Percentiles rank a stretch among this genome's conserved stretches.
Conservation (phyloP, 2,113 vertebrate genomes). For the Scopus umbretta region DNA sequence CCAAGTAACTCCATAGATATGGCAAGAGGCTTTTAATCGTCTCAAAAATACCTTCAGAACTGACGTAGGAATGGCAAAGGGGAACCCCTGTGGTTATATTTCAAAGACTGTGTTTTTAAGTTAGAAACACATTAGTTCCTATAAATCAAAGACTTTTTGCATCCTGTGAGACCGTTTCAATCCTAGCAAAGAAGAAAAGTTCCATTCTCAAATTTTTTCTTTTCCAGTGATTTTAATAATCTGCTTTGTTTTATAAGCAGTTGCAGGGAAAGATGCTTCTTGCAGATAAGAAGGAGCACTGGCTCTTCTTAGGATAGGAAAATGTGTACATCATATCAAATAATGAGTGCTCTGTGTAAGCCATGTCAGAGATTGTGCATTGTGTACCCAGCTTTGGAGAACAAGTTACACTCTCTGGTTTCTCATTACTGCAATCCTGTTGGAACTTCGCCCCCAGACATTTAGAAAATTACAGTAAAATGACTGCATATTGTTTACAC, state of each 20-base stretch:
- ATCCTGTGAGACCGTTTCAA: not conserved
- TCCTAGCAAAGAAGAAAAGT: not conserved
- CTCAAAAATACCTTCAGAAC: not conserved
- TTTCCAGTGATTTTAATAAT: not conserved
- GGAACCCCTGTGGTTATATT: not conserved
- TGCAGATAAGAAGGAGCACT: not conserved
- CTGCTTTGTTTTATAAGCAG: not conserved
- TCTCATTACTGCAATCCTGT: slow-evolving; percentile 24
- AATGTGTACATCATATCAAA: not conserved
- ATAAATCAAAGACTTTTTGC: not conserved
- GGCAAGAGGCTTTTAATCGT: not conserved
- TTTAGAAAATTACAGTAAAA: slow-evolving; percentile 9
- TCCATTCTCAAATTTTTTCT: not conserved
- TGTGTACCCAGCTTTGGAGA: not conserved
- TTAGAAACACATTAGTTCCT: not conserved
- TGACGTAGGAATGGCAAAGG: not conserved
- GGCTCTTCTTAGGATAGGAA: not conserved
- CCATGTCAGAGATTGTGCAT: not conserved
- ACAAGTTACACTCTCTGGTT: not conserved
- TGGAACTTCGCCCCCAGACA: not conserved
- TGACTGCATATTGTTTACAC: slow-evolving; percentile 12
- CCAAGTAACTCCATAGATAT: not conserved
- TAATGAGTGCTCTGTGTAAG: not conserved
- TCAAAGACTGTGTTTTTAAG: slow-evolving; percentile 4
- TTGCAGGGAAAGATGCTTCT: not conserved